These are phyloP conservation scores for Blennius ocellaris DNA, from an alignment of 2,113 vertebrate genomes.

Conservation along the genomic window DNA sequence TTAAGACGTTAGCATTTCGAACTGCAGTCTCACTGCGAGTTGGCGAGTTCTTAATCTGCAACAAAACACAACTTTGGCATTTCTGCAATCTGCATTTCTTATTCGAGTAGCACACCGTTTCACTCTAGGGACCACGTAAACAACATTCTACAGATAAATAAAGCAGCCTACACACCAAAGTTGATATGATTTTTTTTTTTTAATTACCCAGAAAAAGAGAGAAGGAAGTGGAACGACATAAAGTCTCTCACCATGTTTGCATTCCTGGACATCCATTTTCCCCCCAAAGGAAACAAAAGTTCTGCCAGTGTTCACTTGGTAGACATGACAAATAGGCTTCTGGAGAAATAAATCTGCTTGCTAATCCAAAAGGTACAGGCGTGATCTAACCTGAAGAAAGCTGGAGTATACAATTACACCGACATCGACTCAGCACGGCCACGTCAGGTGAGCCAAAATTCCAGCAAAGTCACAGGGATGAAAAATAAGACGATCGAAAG, in stretches of 20 bases:
- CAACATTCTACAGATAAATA: neutral
- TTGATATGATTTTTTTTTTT: no score
- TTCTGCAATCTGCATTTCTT: neutral
- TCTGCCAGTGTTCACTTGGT: constrained; percentile 26
- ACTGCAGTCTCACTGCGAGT: neutral
- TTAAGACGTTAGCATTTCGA: neutral
- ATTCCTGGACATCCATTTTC: constrained; percentile 60
- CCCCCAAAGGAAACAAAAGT: constrained; percentile 37
- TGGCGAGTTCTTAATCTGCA: neutral
- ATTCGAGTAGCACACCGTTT: neutral
- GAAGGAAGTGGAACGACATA: neutral
- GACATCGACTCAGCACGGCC: neutral
- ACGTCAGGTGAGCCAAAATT: constrained; percentile 18
- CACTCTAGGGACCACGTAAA: neutral
- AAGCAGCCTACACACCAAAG: neutral
- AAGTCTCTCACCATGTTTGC: constrained; percentile 62
- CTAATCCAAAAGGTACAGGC: constrained; percentile 21
- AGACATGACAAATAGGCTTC: constrained; percentile 29
- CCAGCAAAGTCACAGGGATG: constrained; percentile 17
- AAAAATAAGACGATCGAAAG: neutral
- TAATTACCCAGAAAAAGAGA: no score
- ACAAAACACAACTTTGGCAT: neutral
- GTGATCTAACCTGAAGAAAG: constrained; percentile 21
- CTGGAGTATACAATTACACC: constrained; percentile 23
- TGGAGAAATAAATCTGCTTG: constrained; percentile 21